A percentile compares a stretch with the other conserved stretches of the same genome.
Conservation (phyloP, 1,140 invertebrate genomes). For the Tyrophagus putrescentiae region DNA sequence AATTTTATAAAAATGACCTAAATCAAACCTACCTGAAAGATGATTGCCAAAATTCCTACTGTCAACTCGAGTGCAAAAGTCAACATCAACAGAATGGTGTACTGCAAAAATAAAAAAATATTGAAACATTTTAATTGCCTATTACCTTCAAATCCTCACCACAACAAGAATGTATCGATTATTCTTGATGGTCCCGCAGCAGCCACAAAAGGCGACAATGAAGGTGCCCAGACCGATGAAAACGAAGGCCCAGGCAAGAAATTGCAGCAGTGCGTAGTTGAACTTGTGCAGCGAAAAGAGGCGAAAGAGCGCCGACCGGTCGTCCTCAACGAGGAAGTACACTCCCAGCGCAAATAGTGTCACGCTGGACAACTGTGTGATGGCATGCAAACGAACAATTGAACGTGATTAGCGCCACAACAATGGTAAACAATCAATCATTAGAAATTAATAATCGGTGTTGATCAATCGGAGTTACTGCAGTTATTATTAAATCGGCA, state of each 20-base stretch:
- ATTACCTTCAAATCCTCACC: slow-evolving; percentile 33
- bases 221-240: slow-evolving; percentile 38
- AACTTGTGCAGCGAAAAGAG: slow-evolving; percentile 33
- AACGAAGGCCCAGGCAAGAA: slow-evolving; percentile 37
- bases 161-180: slow-evolving; percentile 38
- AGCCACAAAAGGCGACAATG: slow-evolving; percentile 40
- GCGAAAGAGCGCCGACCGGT: slow-evolving; percentile 37
- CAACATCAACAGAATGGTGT: slow-evolving; percentile 51
- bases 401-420: slow-evolving; percentile 19
- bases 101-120: slow-evolving; percentile 38
- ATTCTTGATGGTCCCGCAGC: slow-evolving; percentile 38
- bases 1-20: too few relatives aligned
- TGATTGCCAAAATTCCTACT: slow-evolving; percentile 51
- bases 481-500: too few relatives aligned
- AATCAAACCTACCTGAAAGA: too few relatives aligned
- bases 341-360: slow-evolving; percentile 38
- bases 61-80: slow-evolving; percentile 53
- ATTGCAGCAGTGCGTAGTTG: slow-evolving; percentile 34
- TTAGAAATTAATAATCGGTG: slow-evolving; percentile 9
- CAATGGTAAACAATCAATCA: slow-evolving; percentile 18
- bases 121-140: slow-evolving; percentile 1
- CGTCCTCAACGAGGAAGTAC: slow-evolving; percentile 38
- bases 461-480: neutral
- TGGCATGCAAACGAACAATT: neutral
- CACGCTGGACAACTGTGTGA: slow-evolving; percentile 35